These are phyloP conservation scores for Crotalus viridis DNA, from an alignment of 2,113 vertebrate genomes.

Conservation along the genomic window DNA sequence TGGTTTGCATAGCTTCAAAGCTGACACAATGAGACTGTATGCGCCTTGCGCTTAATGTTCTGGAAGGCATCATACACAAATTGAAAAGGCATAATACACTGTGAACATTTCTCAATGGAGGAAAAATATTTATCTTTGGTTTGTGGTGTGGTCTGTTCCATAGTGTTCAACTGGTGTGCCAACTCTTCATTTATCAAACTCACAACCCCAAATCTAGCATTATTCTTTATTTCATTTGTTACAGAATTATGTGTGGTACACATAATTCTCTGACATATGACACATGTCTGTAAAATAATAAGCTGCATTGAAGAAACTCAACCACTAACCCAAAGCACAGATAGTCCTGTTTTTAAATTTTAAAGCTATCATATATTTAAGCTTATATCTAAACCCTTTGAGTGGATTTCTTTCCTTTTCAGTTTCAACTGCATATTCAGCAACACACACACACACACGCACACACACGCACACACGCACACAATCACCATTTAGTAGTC, in stretches of 20 bases:
- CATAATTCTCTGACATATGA: background rate
- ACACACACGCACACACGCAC: background rate
- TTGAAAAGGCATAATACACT: background rate
- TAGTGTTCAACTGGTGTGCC: background rate
- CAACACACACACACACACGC: background rate
- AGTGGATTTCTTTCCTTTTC: background rate
- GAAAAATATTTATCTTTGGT: constrained; percentile 44
- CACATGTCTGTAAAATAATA: background rate
- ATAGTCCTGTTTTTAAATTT: constrained; percentile 34
- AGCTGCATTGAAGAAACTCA: constrained; percentile 6
- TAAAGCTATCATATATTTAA: constrained; percentile 5
- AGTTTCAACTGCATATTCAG: constrained; percentile 18
- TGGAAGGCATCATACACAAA: constrained; percentile 31
- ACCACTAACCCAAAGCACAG: background rate
- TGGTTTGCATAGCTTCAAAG: constrained; percentile 36
- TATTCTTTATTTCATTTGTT: constrained; percentile 19
- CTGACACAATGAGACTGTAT: background rate
- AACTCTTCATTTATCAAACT: constrained; percentile 41
- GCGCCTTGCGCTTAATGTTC: background rate
- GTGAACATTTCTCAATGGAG: constrained; percentile 6
- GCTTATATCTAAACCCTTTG: constrained; percentile 28
- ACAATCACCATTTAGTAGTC: background rate
- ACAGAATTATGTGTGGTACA: constrained; percentile 16
- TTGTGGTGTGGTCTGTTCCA: constrained; percentile 31
- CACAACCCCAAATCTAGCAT: constrained; percentile 20